Evolutionary conservation across 2,888 invertebrate genomes (phyloP).

Genomic region (Microctonus hyperodae): DNA sequence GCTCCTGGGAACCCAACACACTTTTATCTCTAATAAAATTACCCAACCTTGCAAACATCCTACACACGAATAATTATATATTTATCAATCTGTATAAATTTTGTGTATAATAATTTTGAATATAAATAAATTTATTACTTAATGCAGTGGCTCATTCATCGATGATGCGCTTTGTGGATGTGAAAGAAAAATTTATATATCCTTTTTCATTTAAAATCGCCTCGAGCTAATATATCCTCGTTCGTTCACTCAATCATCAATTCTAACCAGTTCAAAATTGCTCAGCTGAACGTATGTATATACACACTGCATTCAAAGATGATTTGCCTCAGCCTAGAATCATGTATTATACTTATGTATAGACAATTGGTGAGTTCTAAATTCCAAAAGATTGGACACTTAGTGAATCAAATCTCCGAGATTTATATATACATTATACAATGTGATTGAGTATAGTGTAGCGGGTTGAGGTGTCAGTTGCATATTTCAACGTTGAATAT

Average conservation of each 20-base stretch:
- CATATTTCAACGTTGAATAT: constrained; percentile 2
- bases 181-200: neutral
- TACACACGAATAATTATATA: neutral
- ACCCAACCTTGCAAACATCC: no score
- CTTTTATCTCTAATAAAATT: constrained; percentile 8
- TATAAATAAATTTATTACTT: neutral
- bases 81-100: neutral
- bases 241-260: neutral
- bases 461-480: neutral
- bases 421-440: neutral
- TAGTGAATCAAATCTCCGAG: constrained; percentile 34
- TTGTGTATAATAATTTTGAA: neutral
- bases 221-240: constrained; percentile 4
- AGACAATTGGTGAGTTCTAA: constrained; percentile 40
- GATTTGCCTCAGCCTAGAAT: constrained; percentile 18
- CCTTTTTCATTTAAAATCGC: neutral
- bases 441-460: neutral
- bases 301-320: constrained; percentile 12
- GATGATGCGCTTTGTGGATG: neutral
- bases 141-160: neutral
- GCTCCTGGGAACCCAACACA: constrained; percentile 17
- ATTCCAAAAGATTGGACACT: constrained; percentile 48
- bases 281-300: no score
- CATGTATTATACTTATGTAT: neutral
- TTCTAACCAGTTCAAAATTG: constrained; percentile 7